phyloP scores from a whole-genome alignment of 1,140 invertebrate species.

The Temnothorax longispinosus region DNA sequence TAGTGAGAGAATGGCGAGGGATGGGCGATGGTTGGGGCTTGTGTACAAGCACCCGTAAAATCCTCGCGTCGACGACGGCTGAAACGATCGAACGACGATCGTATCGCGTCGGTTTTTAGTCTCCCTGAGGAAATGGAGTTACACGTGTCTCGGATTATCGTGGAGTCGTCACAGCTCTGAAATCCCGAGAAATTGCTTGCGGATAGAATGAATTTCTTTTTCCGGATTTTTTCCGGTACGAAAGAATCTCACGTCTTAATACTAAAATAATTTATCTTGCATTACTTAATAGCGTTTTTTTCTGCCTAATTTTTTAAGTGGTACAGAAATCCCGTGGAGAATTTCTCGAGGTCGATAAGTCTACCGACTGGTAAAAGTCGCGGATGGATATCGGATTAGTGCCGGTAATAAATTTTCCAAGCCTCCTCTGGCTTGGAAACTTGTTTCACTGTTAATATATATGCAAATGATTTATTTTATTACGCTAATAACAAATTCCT shows the following conservation, averaged over 20 bases:
- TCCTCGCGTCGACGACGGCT: background rate
- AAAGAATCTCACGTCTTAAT: background rate
- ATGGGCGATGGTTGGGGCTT: background rate
- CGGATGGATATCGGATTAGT: constrained; percentile 5
- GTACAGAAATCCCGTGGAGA: background rate
- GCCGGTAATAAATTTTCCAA: constrained; percentile 13
- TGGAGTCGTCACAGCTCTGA: background rate
- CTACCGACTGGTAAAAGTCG: background rate
- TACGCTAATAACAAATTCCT: background rate
- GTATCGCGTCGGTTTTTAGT: constrained; percentile 49
- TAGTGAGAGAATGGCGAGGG: background rate
- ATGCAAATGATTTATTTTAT: constrained; percentile 21
- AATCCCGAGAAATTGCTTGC: background rate
- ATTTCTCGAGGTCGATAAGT: background rate
- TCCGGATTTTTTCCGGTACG: background rate
- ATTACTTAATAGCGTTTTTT: background rate
- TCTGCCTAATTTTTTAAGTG: background rate
- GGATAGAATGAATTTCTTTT: background rate
- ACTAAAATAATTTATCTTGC: background rate
- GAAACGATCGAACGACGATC: constrained; percentile 41
- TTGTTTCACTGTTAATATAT: constrained; percentile 7
- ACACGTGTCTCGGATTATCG: constrained; percentile 53
- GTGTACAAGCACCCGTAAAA: constrained; percentile 16
- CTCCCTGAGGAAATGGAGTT: constrained; percentile 38
- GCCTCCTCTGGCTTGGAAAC: background rate